Conservation (phyloP, 92 coral and sea anemone species). For the Epizoanthus rinbou region DNA sequence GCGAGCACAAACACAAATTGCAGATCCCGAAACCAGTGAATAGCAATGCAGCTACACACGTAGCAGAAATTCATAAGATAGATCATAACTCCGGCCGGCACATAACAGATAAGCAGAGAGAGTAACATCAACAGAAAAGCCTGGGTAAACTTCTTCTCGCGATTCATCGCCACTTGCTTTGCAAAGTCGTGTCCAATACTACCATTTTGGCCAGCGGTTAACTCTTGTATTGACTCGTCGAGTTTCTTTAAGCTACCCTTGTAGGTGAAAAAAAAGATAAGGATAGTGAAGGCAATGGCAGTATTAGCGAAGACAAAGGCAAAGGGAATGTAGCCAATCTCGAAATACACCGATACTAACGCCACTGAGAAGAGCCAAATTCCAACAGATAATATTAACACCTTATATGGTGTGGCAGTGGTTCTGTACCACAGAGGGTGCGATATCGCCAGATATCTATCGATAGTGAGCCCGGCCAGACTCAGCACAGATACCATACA, state of each 20-base stretch:
- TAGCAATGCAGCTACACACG: constrained; percentile 20
- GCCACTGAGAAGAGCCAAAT: constrained; percentile 22
- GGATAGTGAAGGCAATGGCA: constrained; percentile 20
- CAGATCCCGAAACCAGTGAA: constrained; percentile 42
- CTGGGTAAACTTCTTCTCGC: constrained; percentile 20
- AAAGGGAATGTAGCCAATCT: constrained; percentile 24
- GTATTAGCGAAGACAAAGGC: constrained; percentile 38
- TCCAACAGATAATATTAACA: constrained; percentile 3
- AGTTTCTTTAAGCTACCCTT: constrained; percentile 7
- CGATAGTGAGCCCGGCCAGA: constrained; percentile 28
- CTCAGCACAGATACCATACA: constrained; percentile 34
- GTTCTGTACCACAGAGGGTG: constrained; percentile 28
- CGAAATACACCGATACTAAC: constrained; percentile 1
- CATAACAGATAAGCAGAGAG: neutral
- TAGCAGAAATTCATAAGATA: constrained; percentile 34
- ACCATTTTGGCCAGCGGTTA: neutral
- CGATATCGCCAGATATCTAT: constrained; percentile 36
- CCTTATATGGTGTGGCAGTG: constrained; percentile 20
- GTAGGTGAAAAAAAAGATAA: constrained; percentile 27
- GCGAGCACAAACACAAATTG: constrained; percentile 32
- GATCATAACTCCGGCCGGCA: constrained; percentile 29
- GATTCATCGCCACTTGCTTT: neutral
- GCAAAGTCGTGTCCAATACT: neutral
- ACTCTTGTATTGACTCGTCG: neutral
- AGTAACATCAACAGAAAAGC: constrained; percentile 22